A percentile compares a stretch with the other conserved stretches of the same genome.
Evolutionary conservation across 1,140 invertebrate species (phyloP).

Genomic region (Cyclina sinensis): DNA sequence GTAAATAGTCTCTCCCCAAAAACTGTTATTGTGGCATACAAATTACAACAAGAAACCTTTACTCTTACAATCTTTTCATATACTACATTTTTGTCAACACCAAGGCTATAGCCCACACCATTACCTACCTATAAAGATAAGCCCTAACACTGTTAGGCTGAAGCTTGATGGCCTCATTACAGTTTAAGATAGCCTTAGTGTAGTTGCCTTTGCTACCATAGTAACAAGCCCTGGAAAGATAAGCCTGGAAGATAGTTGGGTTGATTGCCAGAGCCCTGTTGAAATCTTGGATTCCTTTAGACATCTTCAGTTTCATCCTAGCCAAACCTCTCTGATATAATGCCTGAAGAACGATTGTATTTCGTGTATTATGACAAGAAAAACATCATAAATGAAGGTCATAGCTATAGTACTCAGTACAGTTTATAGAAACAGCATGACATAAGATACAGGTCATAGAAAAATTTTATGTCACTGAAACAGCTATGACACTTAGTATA

Average conservation of each 20-base stretch:
- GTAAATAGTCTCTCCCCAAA: too few species aligned
- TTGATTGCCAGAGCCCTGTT: conserved; percentile 86
- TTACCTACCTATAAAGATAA: conserved; percentile 86
- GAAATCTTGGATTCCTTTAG: conserved; percentile 85
- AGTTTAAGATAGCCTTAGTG: conserved; percentile 86
- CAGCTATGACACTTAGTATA: too few species aligned
- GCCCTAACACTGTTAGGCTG: conserved; percentile 86
- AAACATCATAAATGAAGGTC: too few species aligned
- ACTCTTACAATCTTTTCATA: too few species aligned
- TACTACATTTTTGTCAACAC: too few species aligned
- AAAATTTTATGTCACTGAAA: too few species aligned
- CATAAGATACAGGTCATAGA: neutral
- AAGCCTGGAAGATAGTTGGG: conserved; percentile 85
- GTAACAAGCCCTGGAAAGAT: conserved; percentile 85
- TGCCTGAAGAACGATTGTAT: conserved; percentile 83
- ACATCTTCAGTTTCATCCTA: conserved; percentile 79
- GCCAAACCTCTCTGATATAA: conserved; percentile 84
- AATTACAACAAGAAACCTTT: too few species aligned
- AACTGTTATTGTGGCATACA: too few species aligned
- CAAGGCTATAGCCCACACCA: too few species aligned
- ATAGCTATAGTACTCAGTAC: too few species aligned
- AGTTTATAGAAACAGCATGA: neutral
- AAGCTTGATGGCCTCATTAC: conserved; percentile 86
- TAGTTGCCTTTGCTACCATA: conserved; percentile 84
- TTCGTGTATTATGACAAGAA: too few species aligned